These are phyloP conservation scores for Timema cristinae DNA, from an alignment of 2,888 invertebrate genomes.

Conservation along the genomic window DNA sequence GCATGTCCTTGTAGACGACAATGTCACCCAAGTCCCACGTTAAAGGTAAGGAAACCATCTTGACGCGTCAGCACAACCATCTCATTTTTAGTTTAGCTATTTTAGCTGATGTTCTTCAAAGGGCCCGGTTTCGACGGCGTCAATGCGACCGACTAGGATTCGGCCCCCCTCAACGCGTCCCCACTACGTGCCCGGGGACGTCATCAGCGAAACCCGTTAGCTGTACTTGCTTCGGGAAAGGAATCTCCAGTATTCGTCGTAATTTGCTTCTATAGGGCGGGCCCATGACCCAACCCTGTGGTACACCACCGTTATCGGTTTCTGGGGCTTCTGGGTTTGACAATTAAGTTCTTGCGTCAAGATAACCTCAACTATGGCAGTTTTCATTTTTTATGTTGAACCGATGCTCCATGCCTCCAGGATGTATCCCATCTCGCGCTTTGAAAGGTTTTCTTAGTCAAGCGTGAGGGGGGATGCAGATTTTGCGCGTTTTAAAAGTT, in stretches of 20 bases:
- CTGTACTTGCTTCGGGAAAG: not conserved
- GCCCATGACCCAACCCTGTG: not conserved
- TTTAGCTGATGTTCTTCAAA: not conserved
- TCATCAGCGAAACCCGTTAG: not conserved
- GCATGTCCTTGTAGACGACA: not conserved
- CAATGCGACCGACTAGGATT: not conserved
- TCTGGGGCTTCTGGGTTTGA: not conserved
- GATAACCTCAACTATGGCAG: slow-evolving; percentile 1
- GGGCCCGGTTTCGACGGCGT: not conserved
- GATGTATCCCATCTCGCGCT: not conserved
- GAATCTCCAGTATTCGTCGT: not conserved
- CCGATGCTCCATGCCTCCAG: not conserved
- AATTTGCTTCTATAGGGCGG: not conserved
- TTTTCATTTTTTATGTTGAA: too few species aligned
- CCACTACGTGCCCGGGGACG: too few species aligned
- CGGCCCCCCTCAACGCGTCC: not conserved
- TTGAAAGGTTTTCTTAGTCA: too few species aligned
- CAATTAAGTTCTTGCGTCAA: slow-evolving; percentile 4
- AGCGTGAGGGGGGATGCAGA: not conserved
- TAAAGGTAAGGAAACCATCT: too few species aligned
- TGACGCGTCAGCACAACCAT: not conserved
- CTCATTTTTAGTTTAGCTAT: not conserved
- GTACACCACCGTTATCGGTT: slow-evolving; percentile 1
- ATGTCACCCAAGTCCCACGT: not conserved
- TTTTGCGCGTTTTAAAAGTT: not conserved